Percentiles rank a stretch among this genome's conserved stretches.
phyloP scores from a whole-genome alignment of 2,888 invertebrate species.

The Oxycera nigricornis region DNA sequence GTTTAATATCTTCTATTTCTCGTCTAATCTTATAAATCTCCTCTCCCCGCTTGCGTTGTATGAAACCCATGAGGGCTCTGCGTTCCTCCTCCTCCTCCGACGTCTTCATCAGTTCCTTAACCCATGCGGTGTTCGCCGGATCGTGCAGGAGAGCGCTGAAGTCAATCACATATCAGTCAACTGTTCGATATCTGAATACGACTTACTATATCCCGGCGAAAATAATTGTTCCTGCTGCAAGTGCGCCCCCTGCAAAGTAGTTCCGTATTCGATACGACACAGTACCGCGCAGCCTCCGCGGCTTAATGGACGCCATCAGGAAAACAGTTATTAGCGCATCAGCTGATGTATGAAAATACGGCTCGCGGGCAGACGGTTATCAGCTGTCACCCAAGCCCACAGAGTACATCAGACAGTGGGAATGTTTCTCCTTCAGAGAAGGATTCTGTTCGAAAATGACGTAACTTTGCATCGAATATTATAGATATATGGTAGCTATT shows the following conservation, averaged over 20 bases:
- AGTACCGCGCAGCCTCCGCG: conserved; percentile 9
- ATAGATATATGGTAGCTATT: too few relatives aligned
- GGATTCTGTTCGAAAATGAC: too few relatives aligned
- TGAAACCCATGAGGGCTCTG: neutral
- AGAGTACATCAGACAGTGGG: too few relatives aligned
- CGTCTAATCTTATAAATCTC: neutral
- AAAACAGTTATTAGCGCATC: too few relatives aligned
- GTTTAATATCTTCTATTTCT: conserved; percentile 17
- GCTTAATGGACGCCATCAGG: neutral
- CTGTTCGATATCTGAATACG: neutral
- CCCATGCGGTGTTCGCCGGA: neutral
- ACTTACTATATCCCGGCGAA: conserved; percentile 15
- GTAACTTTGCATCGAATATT: too few relatives aligned
- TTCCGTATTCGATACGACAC: neutral
- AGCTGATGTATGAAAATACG: too few relatives aligned
- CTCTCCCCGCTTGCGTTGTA: neutral
- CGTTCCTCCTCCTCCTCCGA: conserved; percentile 16
- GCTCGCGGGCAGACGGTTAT: too few relatives aligned
- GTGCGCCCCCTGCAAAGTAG: neutral
- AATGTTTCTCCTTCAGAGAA: too few relatives aligned
- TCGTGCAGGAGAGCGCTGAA: conserved; percentile 5
- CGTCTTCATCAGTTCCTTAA: neutral
- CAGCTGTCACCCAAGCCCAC: too few relatives aligned
- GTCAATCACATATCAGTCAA: neutral
- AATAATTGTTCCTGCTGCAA: neutral